phyloP scores from a whole-genome alignment of 1,140 invertebrate genomes.

The Trichonephila inaurata region DNA sequence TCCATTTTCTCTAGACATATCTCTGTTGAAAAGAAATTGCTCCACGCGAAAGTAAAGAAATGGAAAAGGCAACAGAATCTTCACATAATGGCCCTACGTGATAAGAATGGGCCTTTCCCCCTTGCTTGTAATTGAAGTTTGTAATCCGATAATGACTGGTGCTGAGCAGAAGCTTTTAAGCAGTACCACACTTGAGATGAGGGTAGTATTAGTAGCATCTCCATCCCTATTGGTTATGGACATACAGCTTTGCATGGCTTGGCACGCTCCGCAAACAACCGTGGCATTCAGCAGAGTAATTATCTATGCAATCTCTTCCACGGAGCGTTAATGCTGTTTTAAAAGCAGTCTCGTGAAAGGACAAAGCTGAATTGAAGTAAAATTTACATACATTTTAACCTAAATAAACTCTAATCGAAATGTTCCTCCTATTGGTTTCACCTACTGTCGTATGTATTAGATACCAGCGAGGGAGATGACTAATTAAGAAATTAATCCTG shows the following conservation, averaged over 20 bases:
- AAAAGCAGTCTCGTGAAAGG: constrained; percentile 73
- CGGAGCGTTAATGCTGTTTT: constrained; percentile 72
- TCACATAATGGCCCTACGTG: constrained; percentile 66
- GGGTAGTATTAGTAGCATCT: constrained; percentile 53
- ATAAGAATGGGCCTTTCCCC: constrained; percentile 55
- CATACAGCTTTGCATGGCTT: constrained; percentile 36
- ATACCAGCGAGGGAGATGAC: not conserved
- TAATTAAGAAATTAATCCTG: constrained; percentile 65
- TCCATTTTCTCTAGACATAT: not conserved
- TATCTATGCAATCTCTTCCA: constrained; percentile 64
- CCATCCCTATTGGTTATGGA: constrained; percentile 65
- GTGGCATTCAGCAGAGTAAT: constrained; percentile 49
- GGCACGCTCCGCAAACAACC: constrained; percentile 70
- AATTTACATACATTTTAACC: constrained; percentile 76
- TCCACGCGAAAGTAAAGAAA: constrained; percentile 20
- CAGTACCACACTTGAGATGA: constrained; percentile 1
- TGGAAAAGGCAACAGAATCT: constrained; percentile 54
- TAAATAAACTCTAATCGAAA: constrained; percentile 70
- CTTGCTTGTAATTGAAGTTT: constrained; percentile 71
- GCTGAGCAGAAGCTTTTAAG: constrained; percentile 70
- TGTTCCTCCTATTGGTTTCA: constrained; percentile 49
- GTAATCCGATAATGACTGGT: constrained; percentile 71
- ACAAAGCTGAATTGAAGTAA: constrained; percentile 54
- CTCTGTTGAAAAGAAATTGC: constrained; percentile 25
- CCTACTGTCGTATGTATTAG: constrained; percentile 11